Evolutionary conservation across 2,888 invertebrate genomes (phyloP).

Genomic region (Sarcophaga caerulescens): DNA sequence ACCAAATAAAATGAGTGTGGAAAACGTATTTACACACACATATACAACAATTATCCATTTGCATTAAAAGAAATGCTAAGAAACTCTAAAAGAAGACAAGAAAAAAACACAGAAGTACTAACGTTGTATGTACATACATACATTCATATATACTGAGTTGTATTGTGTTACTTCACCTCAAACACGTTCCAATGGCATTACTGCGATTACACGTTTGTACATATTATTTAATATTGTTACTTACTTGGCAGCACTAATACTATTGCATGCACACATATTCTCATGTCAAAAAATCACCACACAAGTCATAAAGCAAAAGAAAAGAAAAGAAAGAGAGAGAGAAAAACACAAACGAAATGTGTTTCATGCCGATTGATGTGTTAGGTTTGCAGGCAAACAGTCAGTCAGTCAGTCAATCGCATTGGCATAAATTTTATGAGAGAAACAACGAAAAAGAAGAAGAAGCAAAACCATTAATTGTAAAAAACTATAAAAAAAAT

Average conservation of each 20-base stretch:
- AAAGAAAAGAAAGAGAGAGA: too few species aligned
- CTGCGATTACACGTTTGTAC: not conserved
- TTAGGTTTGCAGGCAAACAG: constrained; percentile 1
- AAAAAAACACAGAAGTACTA: constrained; percentile 26
- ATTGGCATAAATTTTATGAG: constrained; percentile 21
- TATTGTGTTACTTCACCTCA: constrained; percentile 63
- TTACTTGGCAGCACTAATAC: not conserved
- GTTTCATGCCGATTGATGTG: too few species aligned
- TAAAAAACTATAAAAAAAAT: constrained; percentile 71
- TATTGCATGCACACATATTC: too few species aligned
- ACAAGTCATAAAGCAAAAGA: too few species aligned
- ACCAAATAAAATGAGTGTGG: too few species aligned
- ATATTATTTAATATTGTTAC: not conserved
- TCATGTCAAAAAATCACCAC: too few species aligned
- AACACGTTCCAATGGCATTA: constrained; percentile 53
- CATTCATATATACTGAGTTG: too few species aligned
- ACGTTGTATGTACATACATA: too few species aligned
- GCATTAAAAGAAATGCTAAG: not conserved
- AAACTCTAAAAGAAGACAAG: constrained; percentile 44
- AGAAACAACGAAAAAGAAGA: constrained; percentile 27
- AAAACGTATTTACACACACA: too few species aligned
- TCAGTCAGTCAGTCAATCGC: too few species aligned
- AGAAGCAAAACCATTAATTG: constrained; percentile 51
- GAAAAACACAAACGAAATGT: not conserved
- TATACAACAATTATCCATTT: too few species aligned